A percentile compares a stretch with the other conserved stretches of the same genome.
Conservation (phyloP, 1,140 invertebrate species). For the Temnothorax nylanderi region DNA sequence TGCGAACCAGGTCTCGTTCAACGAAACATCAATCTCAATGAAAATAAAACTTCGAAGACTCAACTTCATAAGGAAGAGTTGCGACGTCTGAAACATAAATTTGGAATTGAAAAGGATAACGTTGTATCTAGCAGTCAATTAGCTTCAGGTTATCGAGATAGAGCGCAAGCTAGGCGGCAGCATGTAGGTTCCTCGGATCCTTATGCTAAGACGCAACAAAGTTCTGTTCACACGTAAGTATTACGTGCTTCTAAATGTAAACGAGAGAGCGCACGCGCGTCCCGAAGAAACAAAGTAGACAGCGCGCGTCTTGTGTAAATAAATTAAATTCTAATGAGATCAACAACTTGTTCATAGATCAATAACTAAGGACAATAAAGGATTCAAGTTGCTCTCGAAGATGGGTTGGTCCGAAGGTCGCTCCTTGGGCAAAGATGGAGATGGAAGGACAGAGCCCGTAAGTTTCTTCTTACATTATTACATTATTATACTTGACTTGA, state of each 20-base stretch:
- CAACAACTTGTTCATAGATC: slow-evolving; percentile 86
- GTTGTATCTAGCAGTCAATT: slow-evolving; percentile 79
- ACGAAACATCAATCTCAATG: slow-evolving; percentile 64
- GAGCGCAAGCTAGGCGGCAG: slow-evolving; percentile 91
- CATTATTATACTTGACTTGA: not conserved
- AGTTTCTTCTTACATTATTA: slow-evolving; percentile 82
- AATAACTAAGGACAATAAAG: slow-evolving; percentile 93
- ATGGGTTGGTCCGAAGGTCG: slow-evolving; percentile 97
- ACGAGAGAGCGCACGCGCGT: not conserved
- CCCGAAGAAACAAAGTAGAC: no score
- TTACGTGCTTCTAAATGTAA: not conserved
- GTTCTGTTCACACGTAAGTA: slow-evolving; percentile 91
- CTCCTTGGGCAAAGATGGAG: slow-evolving; percentile 91
- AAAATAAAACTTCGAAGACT: slow-evolving; percentile 72
- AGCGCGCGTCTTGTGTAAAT: not conserved
- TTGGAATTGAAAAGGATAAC: slow-evolving; percentile 89
- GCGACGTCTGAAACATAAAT: slow-evolving; percentile 93
- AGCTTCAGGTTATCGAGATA: slow-evolving; percentile 89
- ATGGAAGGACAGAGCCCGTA: slow-evolving; percentile 93
- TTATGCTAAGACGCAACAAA: slow-evolving; percentile 92
- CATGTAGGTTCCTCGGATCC: slow-evolving; percentile 93
- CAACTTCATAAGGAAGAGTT: slow-evolving; percentile 90
- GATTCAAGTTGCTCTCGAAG: slow-evolving; percentile 95
- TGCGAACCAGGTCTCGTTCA: slow-evolving; percentile 94
- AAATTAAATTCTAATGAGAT: not conserved